A percentile compares a stretch with the other conserved stretches of the same genome.
Evolutionary conservation across 2,888 invertebrate species (phyloP).

Genomic region (Odontomyia ornata): DNA sequence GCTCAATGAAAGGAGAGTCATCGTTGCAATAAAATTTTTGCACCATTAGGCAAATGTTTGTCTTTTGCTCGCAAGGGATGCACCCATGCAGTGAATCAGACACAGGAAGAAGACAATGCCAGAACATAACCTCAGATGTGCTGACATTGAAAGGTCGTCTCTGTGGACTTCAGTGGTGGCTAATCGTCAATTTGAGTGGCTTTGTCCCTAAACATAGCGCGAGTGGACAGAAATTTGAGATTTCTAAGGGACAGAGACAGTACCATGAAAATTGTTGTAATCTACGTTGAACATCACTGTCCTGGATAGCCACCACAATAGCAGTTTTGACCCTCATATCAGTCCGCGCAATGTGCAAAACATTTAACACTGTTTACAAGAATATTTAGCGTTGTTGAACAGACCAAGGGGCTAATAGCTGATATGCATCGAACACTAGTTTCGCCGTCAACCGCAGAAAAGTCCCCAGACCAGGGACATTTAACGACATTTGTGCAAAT

Average conservation of each 20-base stretch:
- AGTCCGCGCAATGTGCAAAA: slow-evolving; percentile 38
- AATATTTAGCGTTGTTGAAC: slow-evolving; percentile 46
- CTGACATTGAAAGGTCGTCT: slow-evolving; percentile 27
- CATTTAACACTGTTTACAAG: slow-evolving; percentile 48
- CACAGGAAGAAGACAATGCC: slow-evolving; percentile 26
- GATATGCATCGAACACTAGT: slow-evolving; percentile 28
- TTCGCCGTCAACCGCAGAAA: slow-evolving; percentile 28
- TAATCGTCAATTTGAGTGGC: neutral
- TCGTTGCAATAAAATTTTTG: slow-evolving; percentile 49
- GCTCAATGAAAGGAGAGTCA: slow-evolving; percentile 35
- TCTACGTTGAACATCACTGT: no score
- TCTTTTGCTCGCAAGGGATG: slow-evolving; percentile 4
- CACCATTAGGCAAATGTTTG: slow-evolving; percentile 47
- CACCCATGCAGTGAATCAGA: slow-evolving; percentile 1
- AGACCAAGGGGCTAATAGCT: slow-evolving; percentile 36
- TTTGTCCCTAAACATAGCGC: no score
- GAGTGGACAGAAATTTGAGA: no score
- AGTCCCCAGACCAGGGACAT: slow-evolving; percentile 1
- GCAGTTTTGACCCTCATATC: neutral
- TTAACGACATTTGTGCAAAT: slow-evolving; percentile 49
- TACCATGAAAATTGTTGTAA: no score
- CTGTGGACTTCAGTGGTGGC: neutral
- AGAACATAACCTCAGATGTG: slow-evolving; percentile 39
- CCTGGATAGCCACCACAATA: no score
- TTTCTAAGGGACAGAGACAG: no score